Base-by-base conservation (phyloP, 1,140 invertebrate genomes). In the Dreissena polymorpha region DNA sequence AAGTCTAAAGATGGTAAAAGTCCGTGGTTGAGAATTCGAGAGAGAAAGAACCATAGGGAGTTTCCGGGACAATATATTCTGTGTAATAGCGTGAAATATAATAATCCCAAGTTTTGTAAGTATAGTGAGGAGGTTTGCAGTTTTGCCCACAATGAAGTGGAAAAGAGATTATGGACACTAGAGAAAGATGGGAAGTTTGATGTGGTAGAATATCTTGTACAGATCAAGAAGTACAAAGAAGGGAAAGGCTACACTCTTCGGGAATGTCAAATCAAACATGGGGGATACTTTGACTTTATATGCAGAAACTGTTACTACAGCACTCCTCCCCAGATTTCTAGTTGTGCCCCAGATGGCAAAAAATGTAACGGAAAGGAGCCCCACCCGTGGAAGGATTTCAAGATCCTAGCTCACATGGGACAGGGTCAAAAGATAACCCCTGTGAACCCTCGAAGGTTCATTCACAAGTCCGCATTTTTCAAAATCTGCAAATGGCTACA, bases 131-230 rank as follows among this genome's bases (percentile, higher is more conserved):
- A 87, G 13, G 65, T 29, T 0, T 92, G 92, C 83, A 88, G 84
- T 55, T 92, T 90, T 90, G 90, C 91, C 16, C 92, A 92, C 84
- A 91, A 89, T 74, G 74, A 81, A 12, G 80, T 88, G 18, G 92
- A 92, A 80, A 86, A 88, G 60, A 69, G 16, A 12, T 55, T 92
- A 0, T 92, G 92, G 92, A 91, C 82, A 27, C 21, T 89, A 39
- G 90, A 92, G 68, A 92, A 92, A 73, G 86, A 88, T 77, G 89
- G 88, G 63, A 84, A 79, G 13, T 92, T 90, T 72, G 86, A 88
- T 74, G 87, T 92, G 13, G 85, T 85, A 27, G 90, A 90, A 53
- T 92, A 91, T 74, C 89, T 91, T 55, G 74, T 88, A 57, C 86
- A 89, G 76, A 87, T 90, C 72, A 79, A 88, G 55, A 82, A 83